A percentile compares a stretch with the other conserved stretches of the same genome.
Conservation (phyloP, 2,888 invertebrate species). For the Eupeodes latifasciatus region DNA sequence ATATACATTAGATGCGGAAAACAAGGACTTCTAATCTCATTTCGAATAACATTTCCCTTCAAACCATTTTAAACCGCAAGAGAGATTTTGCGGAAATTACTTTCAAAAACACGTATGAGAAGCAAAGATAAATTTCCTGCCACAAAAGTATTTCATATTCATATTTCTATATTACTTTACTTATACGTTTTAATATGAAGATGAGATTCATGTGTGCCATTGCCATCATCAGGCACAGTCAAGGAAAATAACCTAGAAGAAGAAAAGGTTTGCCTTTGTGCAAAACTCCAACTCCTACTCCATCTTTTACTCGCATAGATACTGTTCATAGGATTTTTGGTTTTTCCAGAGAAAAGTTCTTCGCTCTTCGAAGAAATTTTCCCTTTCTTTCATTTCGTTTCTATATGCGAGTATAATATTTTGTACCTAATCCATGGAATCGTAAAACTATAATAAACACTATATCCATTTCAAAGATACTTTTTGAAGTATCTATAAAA, state of each 20-base stretch:
- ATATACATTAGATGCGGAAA: slow-evolving; percentile 32
- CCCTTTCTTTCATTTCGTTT: slow-evolving; percentile 5
- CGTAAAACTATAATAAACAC: slow-evolving; percentile 68
- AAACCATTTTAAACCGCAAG: slow-evolving; percentile 57
- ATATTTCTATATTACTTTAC: slow-evolving; percentile 38
- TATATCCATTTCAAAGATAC: slow-evolving; percentile 59
- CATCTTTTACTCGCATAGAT: slow-evolving; percentile 26
- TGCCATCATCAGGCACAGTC: background rate
- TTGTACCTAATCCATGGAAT: slow-evolving; percentile 55
- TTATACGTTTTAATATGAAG: no score
- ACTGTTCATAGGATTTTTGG: slow-evolving; percentile 28
- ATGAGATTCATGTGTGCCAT: slow-evolving; percentile 34
- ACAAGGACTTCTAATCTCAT: slow-evolving; percentile 75
- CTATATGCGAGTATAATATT: background rate
- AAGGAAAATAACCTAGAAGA: slow-evolving; percentile 22
- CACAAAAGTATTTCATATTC: slow-evolving; percentile 75
- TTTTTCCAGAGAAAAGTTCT: slow-evolving; percentile 58
- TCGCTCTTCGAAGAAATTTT: slow-evolving; percentile 65
- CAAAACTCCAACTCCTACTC: background rate
- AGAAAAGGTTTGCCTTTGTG: slow-evolving; percentile 63
- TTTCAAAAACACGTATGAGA: slow-evolving; percentile 76
- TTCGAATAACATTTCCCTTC: slow-evolving; percentile 69
- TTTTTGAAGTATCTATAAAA: slow-evolving; percentile 31
- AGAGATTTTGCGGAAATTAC: slow-evolving; percentile 77
- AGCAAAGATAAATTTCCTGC: slow-evolving; percentile 76